These are phyloP conservation scores for Pinna nobilis DNA, from an alignment of 1,140 invertebrate genomes.

Conservation along the genomic window DNA sequence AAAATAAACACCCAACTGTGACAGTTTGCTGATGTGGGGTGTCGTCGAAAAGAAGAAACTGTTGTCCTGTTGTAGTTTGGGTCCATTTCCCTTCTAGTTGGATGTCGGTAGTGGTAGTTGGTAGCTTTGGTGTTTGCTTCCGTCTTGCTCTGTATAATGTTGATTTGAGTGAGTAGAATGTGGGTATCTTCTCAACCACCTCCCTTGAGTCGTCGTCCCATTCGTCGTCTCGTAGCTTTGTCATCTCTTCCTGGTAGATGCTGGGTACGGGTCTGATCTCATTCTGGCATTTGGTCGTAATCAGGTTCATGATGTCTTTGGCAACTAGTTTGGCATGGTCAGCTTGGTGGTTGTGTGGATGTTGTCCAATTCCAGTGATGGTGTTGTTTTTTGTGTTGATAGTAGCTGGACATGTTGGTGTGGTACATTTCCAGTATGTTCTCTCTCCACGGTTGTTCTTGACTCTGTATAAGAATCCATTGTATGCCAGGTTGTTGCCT, in stretches of 20 bases:
- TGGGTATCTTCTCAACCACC: too few relatives aligned
- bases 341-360: not conserved
- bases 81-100: constrained; percentile 16
- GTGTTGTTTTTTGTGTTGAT: constrained; percentile 3
- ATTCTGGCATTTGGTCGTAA: not conserved
- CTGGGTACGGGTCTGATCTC: too few relatives aligned
- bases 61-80: not conserved
- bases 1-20: too few relatives aligned
- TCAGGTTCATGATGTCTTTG: not conserved
- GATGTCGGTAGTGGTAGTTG: not conserved
- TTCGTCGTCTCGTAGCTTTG: too few relatives aligned
- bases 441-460: constrained; percentile 12
- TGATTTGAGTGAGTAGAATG: too few relatives aligned
- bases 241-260: too few relatives aligned
- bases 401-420: not conserved
- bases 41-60: constrained; percentile 8
- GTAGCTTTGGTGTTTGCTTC: too few relatives aligned
- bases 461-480: not conserved
- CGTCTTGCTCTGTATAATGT: too few relatives aligned
- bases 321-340: not conserved
- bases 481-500: not conserved
- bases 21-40: not conserved
- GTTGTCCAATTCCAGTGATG: not conserved
- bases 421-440: constrained; percentile 16
- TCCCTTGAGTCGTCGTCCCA: too few relatives aligned